A percentile compares a stretch with the other conserved stretches of the same genome.
Conservation (phyloP, 2,113 vertebrate species). For the Xenus cinereus region DNA sequence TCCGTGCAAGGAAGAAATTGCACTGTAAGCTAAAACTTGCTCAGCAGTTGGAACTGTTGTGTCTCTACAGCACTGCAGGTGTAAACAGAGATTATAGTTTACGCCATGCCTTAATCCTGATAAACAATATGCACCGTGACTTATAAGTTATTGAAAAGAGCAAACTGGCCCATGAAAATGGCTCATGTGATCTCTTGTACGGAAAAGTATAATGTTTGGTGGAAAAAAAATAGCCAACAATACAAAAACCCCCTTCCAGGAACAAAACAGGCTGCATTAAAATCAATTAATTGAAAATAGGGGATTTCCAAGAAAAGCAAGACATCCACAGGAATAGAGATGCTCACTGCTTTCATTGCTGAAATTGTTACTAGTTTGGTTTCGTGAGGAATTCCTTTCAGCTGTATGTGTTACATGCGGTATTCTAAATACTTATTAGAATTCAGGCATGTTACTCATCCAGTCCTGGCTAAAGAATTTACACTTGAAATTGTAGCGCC, state of each 20-base stretch:
- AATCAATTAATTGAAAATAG: background rate
- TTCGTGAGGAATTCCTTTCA: background rate
- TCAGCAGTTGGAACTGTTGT: background rate
- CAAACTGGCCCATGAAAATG: background rate
- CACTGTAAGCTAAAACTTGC: rapidly evolving
- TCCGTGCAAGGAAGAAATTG: background rate
- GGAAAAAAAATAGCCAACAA: background rate
- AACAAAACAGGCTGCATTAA: background rate
- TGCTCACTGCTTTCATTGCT: background rate
- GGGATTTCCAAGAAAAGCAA: too few species aligned
- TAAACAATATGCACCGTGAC: rapidly evolving
- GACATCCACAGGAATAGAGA: background rate
- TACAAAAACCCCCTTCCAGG: background rate
- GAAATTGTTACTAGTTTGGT: background rate
- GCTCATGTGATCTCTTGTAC: background rate
- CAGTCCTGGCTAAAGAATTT: background rate
- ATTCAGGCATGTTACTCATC: background rate
- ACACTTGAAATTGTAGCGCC: background rate
- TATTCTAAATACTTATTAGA: background rate
- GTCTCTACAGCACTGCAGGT: background rate
- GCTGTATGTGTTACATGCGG: background rate
- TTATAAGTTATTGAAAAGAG: background rate
- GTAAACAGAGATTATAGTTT: background rate
- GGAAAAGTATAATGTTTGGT: background rate
- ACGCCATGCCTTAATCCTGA: background rate